These are phyloP conservation scores for Pterocles orientalis DNA, from an alignment of 2,113 vertebrate genomes.

Conservation along the genomic window DNA sequence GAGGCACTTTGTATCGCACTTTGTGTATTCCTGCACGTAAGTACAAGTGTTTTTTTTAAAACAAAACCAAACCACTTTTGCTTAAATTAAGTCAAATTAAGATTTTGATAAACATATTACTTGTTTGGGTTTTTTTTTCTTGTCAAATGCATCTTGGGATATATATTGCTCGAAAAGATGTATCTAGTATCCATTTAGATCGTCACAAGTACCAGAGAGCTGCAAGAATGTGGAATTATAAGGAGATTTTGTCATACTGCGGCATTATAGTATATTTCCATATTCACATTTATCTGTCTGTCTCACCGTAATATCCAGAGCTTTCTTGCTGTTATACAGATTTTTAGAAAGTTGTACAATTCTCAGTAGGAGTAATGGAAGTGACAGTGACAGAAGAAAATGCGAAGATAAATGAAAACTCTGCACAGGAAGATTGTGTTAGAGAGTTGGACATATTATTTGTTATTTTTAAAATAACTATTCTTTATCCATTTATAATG, in stretches of 20 bases:
- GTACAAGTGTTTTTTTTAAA: background rate
- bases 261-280: background rate
- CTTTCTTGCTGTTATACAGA: background rate
- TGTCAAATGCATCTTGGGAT: background rate
- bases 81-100: background rate
- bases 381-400: background rate
- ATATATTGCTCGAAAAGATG: background rate
- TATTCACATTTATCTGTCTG: background rate
- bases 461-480: constrained; percentile 26
- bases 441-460: background rate
- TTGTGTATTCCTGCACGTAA: background rate
- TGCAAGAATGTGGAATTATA: background rate
- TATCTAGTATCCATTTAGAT: background rate
- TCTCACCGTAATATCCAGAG: background rate
- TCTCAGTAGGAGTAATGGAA: background rate
- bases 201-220: background rate
- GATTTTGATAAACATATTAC: background rate
- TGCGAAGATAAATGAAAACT: background rate
- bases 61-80: background rate
- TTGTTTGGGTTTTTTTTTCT: background rate
- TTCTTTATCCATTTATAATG: background rate
- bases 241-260: background rate
- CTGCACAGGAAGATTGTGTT: background rate
- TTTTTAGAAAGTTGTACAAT: background rate
- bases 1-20: background rate